Conservation (phyloP, 2,888 invertebrate species). For the Nectonema munidae region DNA sequence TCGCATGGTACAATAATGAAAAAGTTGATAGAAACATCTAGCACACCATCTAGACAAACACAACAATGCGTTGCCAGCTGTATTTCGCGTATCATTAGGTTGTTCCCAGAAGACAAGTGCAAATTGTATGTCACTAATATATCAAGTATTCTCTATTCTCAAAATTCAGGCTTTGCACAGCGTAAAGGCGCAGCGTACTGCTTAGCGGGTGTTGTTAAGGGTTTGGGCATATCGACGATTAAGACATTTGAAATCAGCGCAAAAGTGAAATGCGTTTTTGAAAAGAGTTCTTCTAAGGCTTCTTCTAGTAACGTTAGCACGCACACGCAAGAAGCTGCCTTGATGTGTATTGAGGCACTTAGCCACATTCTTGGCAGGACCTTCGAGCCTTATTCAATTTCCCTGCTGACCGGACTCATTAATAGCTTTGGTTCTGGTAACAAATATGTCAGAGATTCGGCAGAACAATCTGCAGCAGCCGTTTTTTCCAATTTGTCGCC, state of each 20-base stretch:
- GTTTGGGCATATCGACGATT: conserved; percentile 65
- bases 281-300: no score
- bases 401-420: conserved; percentile 65
- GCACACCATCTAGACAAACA: conserved; percentile 75
- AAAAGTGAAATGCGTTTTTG: no score
- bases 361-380: conserved; percentile 69
- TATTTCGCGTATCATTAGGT: no score
- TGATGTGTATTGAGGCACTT: conserved; percentile 25
- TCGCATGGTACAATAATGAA: no score
- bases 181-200: conserved; percentile 84
- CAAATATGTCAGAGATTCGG: conserved; percentile 65
- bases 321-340: no score
- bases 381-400: conserved; percentile 93
- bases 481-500: conserved; percentile 64
- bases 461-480: conserved; percentile 74
- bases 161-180: no score
- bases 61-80: no score
- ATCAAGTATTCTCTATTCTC: no score
- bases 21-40: conserved; percentile 52
- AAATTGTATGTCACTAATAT: no score
- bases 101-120: no score
- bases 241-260: no score
- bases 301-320: no score
- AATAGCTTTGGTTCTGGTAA: conserved; percentile 78
- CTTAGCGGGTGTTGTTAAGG: conserved; percentile 68